Evolutionary conservation across 2,888 invertebrate species (phyloP).

Genomic region (Pachymerium ferrugineum): DNA sequence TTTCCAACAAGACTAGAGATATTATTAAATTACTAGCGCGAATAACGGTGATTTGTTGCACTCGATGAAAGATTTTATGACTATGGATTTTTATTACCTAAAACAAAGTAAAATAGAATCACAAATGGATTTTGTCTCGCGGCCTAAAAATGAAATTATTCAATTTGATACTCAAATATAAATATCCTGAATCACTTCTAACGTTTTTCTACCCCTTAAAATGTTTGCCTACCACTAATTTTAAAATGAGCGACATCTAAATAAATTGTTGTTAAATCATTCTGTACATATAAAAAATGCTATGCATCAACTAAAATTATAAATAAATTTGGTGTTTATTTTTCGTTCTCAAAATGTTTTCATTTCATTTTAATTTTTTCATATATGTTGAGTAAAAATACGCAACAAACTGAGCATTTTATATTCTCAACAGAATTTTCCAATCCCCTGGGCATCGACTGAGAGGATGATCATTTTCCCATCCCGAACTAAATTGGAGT

Average conservation of each 20-base stretch:
- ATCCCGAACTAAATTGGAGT: background rate
- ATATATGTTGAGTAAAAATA: background rate
- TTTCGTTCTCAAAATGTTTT: too few species aligned
- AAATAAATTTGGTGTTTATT: too few species aligned
- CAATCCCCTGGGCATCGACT: background rate
- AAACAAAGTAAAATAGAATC: background rate
- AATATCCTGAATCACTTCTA: too few species aligned
- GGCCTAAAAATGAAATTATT: background rate
- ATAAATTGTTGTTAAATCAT: too few species aligned
- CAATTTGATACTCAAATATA: background rate
- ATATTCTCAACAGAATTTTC: background rate
- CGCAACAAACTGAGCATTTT: background rate
- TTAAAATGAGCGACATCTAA: too few species aligned
- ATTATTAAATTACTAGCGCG: background rate
- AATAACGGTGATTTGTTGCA: background rate
- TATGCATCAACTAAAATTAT: too few species aligned
- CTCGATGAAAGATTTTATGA: background rate
- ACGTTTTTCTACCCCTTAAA: too few species aligned
- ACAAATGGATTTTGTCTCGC: background rate
- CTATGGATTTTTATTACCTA: background rate
- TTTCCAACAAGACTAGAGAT: background rate
- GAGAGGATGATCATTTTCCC: background rate
- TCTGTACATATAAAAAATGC: too few species aligned
- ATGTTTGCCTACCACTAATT: too few species aligned
- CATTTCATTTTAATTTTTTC: too few species aligned